A percentile compares a stretch with the other conserved stretches of the same genome.
Evolutionary conservation across 2,888 invertebrate genomes (phyloP).

Genomic region (Coenonympha glycerion): DNA sequence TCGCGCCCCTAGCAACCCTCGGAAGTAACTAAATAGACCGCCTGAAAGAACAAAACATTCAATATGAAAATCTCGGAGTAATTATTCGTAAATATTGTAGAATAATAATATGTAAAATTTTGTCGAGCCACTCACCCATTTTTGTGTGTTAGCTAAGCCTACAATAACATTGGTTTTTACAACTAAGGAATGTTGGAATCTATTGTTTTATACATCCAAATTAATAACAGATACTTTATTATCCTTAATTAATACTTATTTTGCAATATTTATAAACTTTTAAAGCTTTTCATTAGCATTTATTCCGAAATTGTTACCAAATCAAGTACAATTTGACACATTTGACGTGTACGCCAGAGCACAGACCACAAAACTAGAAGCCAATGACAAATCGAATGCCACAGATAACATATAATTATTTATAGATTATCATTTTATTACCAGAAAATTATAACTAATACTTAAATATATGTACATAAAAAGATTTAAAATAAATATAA

Average conservation of each 20-base stretch:
- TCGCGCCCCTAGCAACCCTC: conserved; percentile 94
- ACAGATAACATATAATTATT: too few species aligned
- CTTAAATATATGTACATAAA: too few species aligned
- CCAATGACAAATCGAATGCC: too few species aligned
- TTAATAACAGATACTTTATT: conserved; percentile 7
- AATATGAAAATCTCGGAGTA: not conserved
- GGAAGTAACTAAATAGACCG: conserved; percentile 97
- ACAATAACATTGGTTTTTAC: conserved; percentile 58
- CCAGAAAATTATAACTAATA: too few species aligned
- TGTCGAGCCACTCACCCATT: conserved; percentile 58
- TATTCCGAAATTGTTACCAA: conserved; percentile 28
- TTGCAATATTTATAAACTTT: conserved; percentile 18
- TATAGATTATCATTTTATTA: too few species aligned
- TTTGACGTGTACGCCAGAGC: conserved; percentile 39
- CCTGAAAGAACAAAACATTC: conserved; percentile 76
- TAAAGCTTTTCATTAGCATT: conserved; percentile 28
- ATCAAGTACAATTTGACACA: too few species aligned
- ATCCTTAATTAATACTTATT: conserved; percentile 14
- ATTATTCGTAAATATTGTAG: conserved; percentile 16
- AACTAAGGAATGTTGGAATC: conserved; percentile 42
- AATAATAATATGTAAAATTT: conserved; percentile 20
- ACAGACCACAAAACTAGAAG: conserved; percentile 11
- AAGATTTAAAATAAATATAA: too few species aligned
- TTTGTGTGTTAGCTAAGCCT: conserved; percentile 48
- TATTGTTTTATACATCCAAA: conserved; percentile 26